Percentiles rank a stretch among this genome's conserved stretches.
phyloP scores from a whole-genome alignment of 2,888 invertebrate species.

The Eupsilia transversa region DNA sequence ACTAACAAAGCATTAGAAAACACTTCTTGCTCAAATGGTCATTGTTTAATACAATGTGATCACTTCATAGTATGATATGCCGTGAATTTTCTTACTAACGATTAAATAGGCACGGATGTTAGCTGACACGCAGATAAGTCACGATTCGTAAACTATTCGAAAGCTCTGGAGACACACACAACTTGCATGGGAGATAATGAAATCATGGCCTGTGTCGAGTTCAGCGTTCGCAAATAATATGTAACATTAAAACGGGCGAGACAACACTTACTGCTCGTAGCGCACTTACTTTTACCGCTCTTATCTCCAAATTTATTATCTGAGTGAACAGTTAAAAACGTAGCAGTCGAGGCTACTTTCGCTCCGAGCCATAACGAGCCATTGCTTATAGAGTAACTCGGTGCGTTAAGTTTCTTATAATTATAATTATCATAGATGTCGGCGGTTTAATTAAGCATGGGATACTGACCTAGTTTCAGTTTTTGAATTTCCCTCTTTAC shows the following conservation, averaged over 20 bases:
- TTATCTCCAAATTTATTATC: slow-evolving; percentile 77
- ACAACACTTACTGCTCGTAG: slow-evolving; percentile 53
- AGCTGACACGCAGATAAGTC: slow-evolving; percentile 63
- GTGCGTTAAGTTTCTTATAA: slow-evolving; percentile 30
- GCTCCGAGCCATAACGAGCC: slow-evolving; percentile 69
- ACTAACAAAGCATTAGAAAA: slow-evolving; percentile 68
- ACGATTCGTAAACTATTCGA: slow-evolving; percentile 66
- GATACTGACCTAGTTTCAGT: background rate
- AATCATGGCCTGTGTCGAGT: slow-evolving; percentile 63
- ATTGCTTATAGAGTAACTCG: slow-evolving; percentile 53
- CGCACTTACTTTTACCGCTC: slow-evolving; percentile 73
- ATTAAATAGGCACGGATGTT: slow-evolving; percentile 59
- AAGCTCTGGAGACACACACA: slow-evolving; percentile 55
- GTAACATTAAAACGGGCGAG: slow-evolving; percentile 60
- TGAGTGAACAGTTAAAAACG: slow-evolving; percentile 72
- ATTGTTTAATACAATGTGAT: slow-evolving; percentile 70
- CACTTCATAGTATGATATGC: slow-evolving; percentile 60
- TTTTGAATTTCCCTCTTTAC: background rate
- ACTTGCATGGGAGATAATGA: slow-evolving; percentile 52
- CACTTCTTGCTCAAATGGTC: slow-evolving; percentile 65
- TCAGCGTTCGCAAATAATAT: slow-evolving; percentile 61
- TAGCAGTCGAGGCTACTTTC: slow-evolving; percentile 73
- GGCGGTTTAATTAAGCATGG: background rate
- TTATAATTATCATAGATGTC: slow-evolving; percentile 19
- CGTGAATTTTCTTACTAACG: slow-evolving; percentile 64